These are phyloP conservation scores for Apostichopus leukothele DNA, from an alignment of 53 echinoderm and acorn worm species.

Conservation along the genomic window DNA sequence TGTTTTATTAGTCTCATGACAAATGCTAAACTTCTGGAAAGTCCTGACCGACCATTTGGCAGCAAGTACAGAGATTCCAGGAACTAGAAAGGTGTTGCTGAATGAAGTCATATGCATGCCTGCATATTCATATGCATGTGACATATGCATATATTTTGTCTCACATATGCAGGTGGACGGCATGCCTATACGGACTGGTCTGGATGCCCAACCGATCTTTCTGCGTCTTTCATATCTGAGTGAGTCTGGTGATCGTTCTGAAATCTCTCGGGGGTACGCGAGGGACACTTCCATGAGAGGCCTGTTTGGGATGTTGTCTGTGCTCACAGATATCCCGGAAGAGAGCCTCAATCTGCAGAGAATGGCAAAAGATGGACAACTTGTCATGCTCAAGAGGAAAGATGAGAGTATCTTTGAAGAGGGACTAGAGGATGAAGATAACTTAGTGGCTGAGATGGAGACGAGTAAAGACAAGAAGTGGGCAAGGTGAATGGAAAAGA, in stretches of 20 bases:
- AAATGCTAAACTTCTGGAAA: too few species aligned
- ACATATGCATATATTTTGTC: too few species aligned
- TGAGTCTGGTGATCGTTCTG: background rate
- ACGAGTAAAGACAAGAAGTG: background rate
- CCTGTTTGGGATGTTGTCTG: constrained; percentile 66
- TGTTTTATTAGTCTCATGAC: too few species aligned
- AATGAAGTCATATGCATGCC: too few species aligned
- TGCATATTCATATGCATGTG: too few species aligned
- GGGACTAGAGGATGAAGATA: constrained; percentile 66
- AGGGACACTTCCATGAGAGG: constrained; percentile 66
- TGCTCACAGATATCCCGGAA: constrained; percentile 64
- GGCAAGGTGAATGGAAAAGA: background rate
- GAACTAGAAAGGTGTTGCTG: too few species aligned
- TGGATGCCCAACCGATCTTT: constrained; percentile 67
- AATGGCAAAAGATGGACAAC: constrained; percentile 63
- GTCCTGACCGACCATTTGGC: too few species aligned
- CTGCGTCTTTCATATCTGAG: constrained; percentile 54
- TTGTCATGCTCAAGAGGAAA: constrained; percentile 49
- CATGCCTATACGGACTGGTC: constrained; percentile 63
- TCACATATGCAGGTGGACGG: constrained; percentile 65
- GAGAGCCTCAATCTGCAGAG: constrained; percentile 60
- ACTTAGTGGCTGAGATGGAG: constrained; percentile 53
- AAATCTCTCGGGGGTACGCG: constrained; percentile 60
- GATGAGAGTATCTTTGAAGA: constrained; percentile 28
- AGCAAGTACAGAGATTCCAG: too few species aligned